Conservation (phyloP, 2,113 vertebrate genomes). For the Menidia beryllina region DNA sequence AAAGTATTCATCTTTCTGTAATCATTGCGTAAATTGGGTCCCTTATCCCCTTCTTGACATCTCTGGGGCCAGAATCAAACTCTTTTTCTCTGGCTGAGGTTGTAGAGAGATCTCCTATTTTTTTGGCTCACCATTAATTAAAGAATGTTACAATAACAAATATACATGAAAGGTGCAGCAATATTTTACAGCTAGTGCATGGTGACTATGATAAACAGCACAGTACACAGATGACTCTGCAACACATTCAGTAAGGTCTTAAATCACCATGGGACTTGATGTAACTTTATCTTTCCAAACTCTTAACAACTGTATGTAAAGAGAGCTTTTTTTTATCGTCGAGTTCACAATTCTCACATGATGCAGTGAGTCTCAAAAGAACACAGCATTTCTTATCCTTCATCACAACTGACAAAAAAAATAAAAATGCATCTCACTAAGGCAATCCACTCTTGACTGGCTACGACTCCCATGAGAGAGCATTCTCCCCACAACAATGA, state of each 20-base stretch:
- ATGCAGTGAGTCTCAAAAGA: constrained; percentile 56
- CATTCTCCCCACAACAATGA: constrained; percentile 69
- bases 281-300: constrained; percentile 33
- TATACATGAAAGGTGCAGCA: constrained; percentile 14
- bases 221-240: constrained; percentile 13
- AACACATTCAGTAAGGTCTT: constrained; percentile 35
- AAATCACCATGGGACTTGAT: constrained; percentile 42
- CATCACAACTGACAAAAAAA: constrained; percentile 66
- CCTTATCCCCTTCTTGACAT: too few relatives aligned
- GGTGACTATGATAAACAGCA: constrained; percentile 53
- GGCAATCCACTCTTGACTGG: constrained; percentile 68
- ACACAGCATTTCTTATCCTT: constrained; percentile 58
- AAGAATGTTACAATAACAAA: not conserved
- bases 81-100: constrained; percentile 25
- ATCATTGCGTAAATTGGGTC: not conserved
- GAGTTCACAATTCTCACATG: constrained; percentile 48
- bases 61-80: constrained; percentile 31
- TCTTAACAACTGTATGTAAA: constrained; percentile 39
- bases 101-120: constrained; percentile 45
- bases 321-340: constrained; percentile 18
- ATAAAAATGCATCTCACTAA: constrained; percentile 67
- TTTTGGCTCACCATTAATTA: not conserved
- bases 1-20: too few relatives aligned
- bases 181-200: constrained; percentile 47
- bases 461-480: constrained; percentile 63